Evolutionary conservation across 2,113 vertebrate genomes (phyloP).

Genomic region (Microcebus tavaratra): DNA sequence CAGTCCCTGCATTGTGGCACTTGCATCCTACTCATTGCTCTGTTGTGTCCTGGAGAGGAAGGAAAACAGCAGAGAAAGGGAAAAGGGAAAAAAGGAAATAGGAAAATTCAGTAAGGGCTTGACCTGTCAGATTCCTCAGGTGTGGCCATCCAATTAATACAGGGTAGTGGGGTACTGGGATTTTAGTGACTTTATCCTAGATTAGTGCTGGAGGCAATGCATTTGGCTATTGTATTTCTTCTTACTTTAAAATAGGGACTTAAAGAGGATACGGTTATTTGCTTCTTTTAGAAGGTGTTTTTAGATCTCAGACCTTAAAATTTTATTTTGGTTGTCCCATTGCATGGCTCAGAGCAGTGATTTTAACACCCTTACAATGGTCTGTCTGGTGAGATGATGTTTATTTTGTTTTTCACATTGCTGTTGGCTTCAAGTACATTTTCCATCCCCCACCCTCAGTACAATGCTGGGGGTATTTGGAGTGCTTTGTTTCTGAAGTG

Average conservation of each 20-base stretch:
- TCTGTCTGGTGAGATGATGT: background rate
- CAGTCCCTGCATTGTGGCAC: accelerated
- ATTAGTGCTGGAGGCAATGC: background rate
- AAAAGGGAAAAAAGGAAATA: background rate
- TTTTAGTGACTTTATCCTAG: background rate
- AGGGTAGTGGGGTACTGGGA: background rate
- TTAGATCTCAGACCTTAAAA: slow-evolving; percentile 27
- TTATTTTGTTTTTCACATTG: slow-evolving; percentile 18
- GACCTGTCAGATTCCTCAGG: background rate
- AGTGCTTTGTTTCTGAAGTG: background rate
- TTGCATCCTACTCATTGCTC: accelerated
- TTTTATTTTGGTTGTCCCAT: slow-evolving; percentile 32
- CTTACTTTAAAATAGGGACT: slow-evolving; percentile 33
- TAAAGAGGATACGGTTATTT: background rate
- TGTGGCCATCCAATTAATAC: background rate
- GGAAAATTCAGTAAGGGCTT: background rate
- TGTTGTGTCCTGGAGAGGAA: background rate
- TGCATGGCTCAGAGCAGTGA: background rate
- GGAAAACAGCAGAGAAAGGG: background rate
- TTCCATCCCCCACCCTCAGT: too few species aligned
- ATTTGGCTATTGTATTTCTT: slow-evolving; percentile 63
- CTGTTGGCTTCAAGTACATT: background rate
- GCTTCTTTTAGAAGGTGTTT: slow-evolving; percentile 22
- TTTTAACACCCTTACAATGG: slow-evolving; percentile 24
- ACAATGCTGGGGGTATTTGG: background rate